Conservation (phyloP, 2,797 vertebrate species). For the Sparidentex hasta region DNA sequence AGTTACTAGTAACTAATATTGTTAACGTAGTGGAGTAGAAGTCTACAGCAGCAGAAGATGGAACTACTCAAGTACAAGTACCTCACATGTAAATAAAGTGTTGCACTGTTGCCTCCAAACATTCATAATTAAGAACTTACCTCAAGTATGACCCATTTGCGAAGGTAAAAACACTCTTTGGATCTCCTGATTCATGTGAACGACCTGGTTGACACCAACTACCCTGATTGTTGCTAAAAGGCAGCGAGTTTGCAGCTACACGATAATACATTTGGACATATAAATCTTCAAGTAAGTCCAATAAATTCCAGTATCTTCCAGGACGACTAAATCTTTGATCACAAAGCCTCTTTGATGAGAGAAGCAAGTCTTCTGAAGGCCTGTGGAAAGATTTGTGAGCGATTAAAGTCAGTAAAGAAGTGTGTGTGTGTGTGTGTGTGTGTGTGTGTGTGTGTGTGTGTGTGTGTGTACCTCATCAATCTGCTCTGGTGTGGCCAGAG, state of each 20-base stretch:
- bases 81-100: background rate
- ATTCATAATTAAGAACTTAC: no score
- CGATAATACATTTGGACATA: background rate
- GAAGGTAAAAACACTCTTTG: no score
- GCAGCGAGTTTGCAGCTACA: no score
- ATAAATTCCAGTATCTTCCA: slow-evolving; percentile 7
- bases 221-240: background rate
- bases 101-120: background rate
- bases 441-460: slow-evolving; percentile 17
- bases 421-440: background rate
- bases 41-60: no score
- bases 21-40: no score
- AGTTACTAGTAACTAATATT: no score
- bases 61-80: no score
- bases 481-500: slow-evolving; percentile 90
- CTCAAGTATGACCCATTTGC: background rate
- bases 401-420: slow-evolving; percentile 5
- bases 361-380: slow-evolving; percentile 91
- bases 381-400: slow-evolving; percentile 78
- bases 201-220: background rate
- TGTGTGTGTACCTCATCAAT: slow-evolving; percentile 89
- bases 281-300: background rate
- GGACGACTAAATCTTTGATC: slow-evolving; percentile 31
- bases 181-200: background rate
- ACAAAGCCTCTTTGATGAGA: slow-evolving; percentile 90